phyloP scores from a whole-genome alignment of 2,888 invertebrate genomes.

The Andrena camellia region DNA sequence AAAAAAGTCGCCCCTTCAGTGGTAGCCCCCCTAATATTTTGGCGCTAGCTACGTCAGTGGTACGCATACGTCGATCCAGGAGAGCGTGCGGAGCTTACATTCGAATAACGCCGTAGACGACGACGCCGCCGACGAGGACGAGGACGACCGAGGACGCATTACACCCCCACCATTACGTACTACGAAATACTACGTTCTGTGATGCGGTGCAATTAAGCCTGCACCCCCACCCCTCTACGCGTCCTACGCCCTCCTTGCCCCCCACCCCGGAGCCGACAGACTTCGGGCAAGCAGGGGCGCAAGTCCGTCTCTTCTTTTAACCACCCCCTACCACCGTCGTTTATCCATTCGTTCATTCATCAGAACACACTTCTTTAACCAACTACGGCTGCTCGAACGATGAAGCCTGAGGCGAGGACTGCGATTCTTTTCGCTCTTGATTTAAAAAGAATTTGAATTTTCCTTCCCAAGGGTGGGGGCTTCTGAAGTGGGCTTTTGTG shows the following conservation, averaged over 20 bases:
- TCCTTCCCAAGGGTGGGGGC: neutral
- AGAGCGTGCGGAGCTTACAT: conserved; percentile 55
- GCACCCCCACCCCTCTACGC: conserved; percentile 50
- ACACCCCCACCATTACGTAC: conserved; percentile 72
- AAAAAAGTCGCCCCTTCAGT: too few relatives aligned
- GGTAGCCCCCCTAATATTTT: neutral
- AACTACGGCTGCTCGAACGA: conserved; percentile 40
- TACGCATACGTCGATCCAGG: conserved; percentile 60
- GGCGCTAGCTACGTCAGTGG: conserved; percentile 38
- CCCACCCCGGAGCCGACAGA: conserved; percentile 49
- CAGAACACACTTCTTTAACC: conserved; percentile 68
- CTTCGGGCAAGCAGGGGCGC: conserved; percentile 72
- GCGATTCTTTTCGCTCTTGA: conserved; percentile 9
- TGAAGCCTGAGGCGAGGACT: conserved; percentile 19
- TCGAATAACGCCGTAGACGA: conserved; percentile 59
- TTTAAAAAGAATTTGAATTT: neutral
- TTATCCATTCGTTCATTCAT: conserved; percentile 78
- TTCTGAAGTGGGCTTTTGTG: neutral
- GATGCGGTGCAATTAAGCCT: conserved; percentile 72
- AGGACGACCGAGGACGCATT: conserved; percentile 58
- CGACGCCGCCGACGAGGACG: conserved; percentile 49
- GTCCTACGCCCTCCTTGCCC: conserved; percentile 47
- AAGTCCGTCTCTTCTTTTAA: conserved; percentile 73
- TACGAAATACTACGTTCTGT: conserved; percentile 79
- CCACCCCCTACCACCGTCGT: conserved; percentile 55